Conservation (phyloP, 1,140 invertebrate species). For the Agrypnia vestita region DNA sequence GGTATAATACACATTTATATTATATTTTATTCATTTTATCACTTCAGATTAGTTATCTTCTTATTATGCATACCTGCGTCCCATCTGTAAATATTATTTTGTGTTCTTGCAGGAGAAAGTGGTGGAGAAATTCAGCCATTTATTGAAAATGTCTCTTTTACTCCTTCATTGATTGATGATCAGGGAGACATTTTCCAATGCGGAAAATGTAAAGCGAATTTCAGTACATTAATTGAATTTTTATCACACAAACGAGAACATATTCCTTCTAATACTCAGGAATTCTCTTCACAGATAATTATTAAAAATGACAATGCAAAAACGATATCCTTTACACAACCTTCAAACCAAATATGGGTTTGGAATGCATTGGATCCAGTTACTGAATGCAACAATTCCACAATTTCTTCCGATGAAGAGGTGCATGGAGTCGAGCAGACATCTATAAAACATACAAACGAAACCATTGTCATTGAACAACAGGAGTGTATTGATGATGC, state of each 20-base stretch:
- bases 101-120: constrained; percentile 17
- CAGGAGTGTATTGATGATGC: neutral
- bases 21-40: no score
- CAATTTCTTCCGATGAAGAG: constrained; percentile 22
- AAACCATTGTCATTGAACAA: constrained; percentile 6
- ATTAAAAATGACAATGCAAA: constrained; percentile 38
- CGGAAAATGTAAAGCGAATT: constrained; percentile 77
- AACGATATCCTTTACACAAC: constrained; percentile 33
- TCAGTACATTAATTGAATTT: constrained; percentile 72
- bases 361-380: constrained; percentile 33
- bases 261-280: neutral
- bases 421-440: neutral
- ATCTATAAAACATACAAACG: neutral
- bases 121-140: constrained; percentile 43
- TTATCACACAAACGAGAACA: constrained; percentile 73
- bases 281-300: constrained; percentile 24
- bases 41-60: no score
- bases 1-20: no score
- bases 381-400: constrained; percentile 14
- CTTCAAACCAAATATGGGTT: constrained; percentile 51
- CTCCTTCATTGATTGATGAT: constrained; percentile 40
- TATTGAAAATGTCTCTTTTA: constrained; percentile 23
- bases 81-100: neutral
- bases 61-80: no score
- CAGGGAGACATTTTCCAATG: constrained; percentile 77